Base-by-base conservation (phyloP, 2,888 invertebrate genomes). In the Pecten maximus region DNA sequence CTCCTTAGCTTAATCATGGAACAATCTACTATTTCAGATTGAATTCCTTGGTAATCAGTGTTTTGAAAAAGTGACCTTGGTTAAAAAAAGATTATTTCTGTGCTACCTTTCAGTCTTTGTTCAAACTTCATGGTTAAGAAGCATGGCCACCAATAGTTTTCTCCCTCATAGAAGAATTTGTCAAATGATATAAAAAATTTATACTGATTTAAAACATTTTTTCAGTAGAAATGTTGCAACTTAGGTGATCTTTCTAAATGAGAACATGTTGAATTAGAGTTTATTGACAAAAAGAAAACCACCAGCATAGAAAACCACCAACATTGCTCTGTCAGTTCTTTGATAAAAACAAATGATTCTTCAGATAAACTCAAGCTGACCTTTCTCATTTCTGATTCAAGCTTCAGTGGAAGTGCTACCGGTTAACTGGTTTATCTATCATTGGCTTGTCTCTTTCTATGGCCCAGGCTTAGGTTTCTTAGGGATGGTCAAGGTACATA, bases 271-370 rank as follows among this genome's bases (percentile, higher is more conserved):
- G 8, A 28, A 74, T 74, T 10, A 74, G 74, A 15, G 15, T 74
- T 74, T 35, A 35, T 74, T 74, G 74, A 8, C 15, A 12, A 74
- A 60, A 6, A 74, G 35, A 2, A 74, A 74, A 28, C 74, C 44
- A 6, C 6, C 44, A 6, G 12, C 44, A 44, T 6, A 12, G 44
- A 44, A 44, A 44, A 12, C 44, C 74, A 74, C 74, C 74, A 28
- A 74, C 74, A 74, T 74, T 10, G 74, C 74, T 28, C 74, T 74
- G 74, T 74, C 74, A 35, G 23, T 35, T 74, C 35, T 10, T 12
- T 74, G 74, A 74, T 74, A 23, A 74, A 74, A 35, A 74, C 74
- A 74, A 74, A 74, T 74, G 28, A 35, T 74, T 74, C 74, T 74
- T 28, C 16, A 8, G 74, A 74, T 74, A 74, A 74, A 74, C 74